Conservation (phyloP, 2,888 invertebrate genomes). For the Chloromyia formosa region DNA sequence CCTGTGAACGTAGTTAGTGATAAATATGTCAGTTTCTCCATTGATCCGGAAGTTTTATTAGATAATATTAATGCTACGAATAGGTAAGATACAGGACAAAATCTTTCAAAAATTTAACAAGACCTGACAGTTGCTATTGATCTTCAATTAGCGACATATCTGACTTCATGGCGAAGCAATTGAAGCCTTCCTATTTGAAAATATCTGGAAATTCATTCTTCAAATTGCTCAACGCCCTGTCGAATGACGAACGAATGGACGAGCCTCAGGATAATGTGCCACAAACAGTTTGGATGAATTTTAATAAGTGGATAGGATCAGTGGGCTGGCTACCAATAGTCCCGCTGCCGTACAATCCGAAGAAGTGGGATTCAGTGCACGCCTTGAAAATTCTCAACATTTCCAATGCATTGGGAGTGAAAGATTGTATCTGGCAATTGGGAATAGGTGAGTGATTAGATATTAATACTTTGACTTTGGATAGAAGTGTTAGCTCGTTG, state of each 20-base stretch:
- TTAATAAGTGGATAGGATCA: slow-evolving; percentile 44
- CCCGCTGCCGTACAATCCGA: slow-evolving; percentile 42
- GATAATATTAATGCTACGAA: slow-evolving; percentile 59
- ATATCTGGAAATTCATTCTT: slow-evolving; percentile 44
- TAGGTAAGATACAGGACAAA: slow-evolving; percentile 61
- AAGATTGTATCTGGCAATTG: slow-evolving; percentile 44
- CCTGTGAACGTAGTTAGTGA: slow-evolving; percentile 73
- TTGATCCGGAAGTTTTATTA: slow-evolving; percentile 74
- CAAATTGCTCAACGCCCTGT: slow-evolving; percentile 23
- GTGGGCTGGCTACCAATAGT: slow-evolving; percentile 43
- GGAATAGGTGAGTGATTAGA: slow-evolving; percentile 56
- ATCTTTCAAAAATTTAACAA: slow-evolving; percentile 56
- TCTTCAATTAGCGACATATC: slow-evolving; percentile 55
- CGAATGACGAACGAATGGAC: slow-evolving; percentile 56
- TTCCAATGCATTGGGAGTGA: slow-evolving; percentile 39
- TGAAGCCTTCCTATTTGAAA: slow-evolving; percentile 45
- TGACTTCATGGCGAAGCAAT: slow-evolving; percentile 44
- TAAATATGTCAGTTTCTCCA: slow-evolving; percentile 76
- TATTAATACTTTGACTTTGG: too few relatives aligned
- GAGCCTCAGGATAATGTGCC: slow-evolving; percentile 56
- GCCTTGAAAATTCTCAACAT: slow-evolving; percentile 43
- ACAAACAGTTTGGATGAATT: slow-evolving; percentile 40
- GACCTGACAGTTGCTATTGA: slow-evolving; percentile 27
- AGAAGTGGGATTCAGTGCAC: slow-evolving; percentile 41
- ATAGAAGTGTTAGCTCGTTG: too few relatives aligned